Base-by-base conservation (phyloP, 2,888 invertebrate genomes). In the Himalopsyche tibetana region DNA sequence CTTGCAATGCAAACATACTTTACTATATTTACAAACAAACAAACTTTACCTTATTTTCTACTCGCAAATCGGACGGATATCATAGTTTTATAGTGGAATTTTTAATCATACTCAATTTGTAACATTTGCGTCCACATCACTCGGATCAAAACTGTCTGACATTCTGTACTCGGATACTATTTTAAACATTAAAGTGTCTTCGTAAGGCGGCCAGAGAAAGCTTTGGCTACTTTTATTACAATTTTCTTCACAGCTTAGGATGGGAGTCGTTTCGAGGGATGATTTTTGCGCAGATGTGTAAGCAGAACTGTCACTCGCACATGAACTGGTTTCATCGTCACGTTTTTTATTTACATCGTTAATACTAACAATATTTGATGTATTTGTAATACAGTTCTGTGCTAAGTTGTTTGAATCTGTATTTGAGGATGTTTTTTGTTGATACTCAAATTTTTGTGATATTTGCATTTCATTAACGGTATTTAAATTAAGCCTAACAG, bases 71-170 rank as follows among this genome's bases (percentile, higher is more conserved):
- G 4, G 15, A 51, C 45, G 45, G 45, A 51, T 15, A 51, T 15
- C 8, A 45, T 2, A 45, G 8, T 11, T 45, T 45, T 8, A 9
- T 11, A 45, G 45, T 45, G 11, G 45, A 51, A 12, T 15, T 51
- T 51, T 12, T 12, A 15, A 51, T 51, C 51, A 51, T 42, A 11
- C 51, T 51, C 51, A n/a, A 86, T 36, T 38, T 38, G 36, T 74
- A 28, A 82, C 28, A 56, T 28, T 82, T 74, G 17, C 12, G 15
- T 82, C 80, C 19, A 92, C 88, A 86, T 92, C 91, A 80, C 90
- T 92, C 0, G 91, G 90, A 90, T 93, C 93, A 80, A 93, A 93
- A 87, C 93, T 93, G 19, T 93, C 92, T 0, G 93, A 92, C 91
- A 92, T 91, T 82, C 92, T 90, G 88, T 93, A 93, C 85, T 92